A percentile compares a stretch with the other conserved stretches of the same genome.
Evolutionary conservation across 1,140 invertebrate genomes (phyloP).

Genomic region (Plodia interpunctella): DNA sequence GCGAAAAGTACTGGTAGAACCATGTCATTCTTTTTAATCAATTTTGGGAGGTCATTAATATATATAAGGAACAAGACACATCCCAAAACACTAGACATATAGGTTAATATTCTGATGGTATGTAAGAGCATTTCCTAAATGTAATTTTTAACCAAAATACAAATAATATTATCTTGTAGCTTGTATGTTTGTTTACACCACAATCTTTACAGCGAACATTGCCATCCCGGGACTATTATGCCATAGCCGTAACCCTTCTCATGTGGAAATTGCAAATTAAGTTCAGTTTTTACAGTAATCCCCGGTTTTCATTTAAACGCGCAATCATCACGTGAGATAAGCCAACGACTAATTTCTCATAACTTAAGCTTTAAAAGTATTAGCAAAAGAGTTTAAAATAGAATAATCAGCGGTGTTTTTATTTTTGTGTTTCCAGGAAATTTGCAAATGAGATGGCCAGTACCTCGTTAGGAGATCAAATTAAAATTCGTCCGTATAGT

Average conservation of each 20-base stretch:
- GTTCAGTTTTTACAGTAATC: slow-evolving; percentile 3
- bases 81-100: too few species aligned
- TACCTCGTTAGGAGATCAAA: slow-evolving; percentile 5
- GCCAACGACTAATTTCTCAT: neutral
- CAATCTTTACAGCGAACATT: neutral
- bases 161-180: neutral
- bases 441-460: slow-evolving; percentile 2
- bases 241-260: slow-evolving; percentile 1
- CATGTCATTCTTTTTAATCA: too few species aligned
- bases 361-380: neutral
- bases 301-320: slow-evolving; percentile 3
- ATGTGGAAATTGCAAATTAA: slow-evolving; percentile 7
- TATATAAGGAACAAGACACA: too few species aligned
- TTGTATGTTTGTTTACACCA: neutral
- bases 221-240: neutral
- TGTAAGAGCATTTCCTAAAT: too few species aligned
- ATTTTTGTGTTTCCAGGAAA: neutral
- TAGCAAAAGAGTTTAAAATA: neutral
- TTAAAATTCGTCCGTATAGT: neutral
- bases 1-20: too few species aligned
- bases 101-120: too few species aligned
- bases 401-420: neutral
- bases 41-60: too few species aligned
- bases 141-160: too few species aligned
- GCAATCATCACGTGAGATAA: slow-evolving; percentile 5